Percentiles rank a stretch among this genome's conserved stretches.
Conservation (phyloP, 2,113 vertebrate genomes). For the Romanogobio albipinnatus region DNA sequence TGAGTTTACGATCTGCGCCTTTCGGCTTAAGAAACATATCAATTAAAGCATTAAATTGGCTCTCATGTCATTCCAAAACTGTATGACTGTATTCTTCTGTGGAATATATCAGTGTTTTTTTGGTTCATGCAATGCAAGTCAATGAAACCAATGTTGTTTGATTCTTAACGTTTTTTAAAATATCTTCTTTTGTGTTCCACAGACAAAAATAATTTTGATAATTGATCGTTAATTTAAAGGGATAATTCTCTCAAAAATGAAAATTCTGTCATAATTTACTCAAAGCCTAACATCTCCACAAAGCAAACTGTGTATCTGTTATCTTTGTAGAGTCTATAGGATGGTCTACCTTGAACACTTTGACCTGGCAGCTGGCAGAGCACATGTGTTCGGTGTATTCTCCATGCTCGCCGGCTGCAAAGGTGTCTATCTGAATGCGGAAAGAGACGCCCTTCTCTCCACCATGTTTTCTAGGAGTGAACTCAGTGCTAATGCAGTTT, state of each 20-base stretch:
- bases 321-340: background rate
- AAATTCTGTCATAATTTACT: too few species aligned
- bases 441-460: constrained; percentile 96
- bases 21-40: constrained; percentile 79
- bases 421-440: constrained; percentile 91
- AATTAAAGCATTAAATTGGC: background rate
- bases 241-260: too few species aligned
- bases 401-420: constrained; percentile 84
- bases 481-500: constrained; percentile 96
- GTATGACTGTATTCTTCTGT: background rate
- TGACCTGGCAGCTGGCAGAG: constrained; percentile 95
- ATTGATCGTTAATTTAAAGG: too few species aligned
- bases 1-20: constrained; percentile 95
- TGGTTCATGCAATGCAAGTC: background rate
- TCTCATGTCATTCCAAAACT: background rate
- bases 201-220: too few species aligned
- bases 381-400: constrained; percentile 89
- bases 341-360: constrained; percentile 92
- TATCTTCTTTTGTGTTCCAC: background rate
- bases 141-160: background rate
- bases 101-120: background rate
- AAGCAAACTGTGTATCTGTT: background rate
- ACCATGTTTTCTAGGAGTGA: constrained; percentile 93
- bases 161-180: background rate
- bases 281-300: background rate